phyloP scores from a whole-genome alignment of 92 coral and sea anemone species.

The Isaurus tuberculatus region DNA sequence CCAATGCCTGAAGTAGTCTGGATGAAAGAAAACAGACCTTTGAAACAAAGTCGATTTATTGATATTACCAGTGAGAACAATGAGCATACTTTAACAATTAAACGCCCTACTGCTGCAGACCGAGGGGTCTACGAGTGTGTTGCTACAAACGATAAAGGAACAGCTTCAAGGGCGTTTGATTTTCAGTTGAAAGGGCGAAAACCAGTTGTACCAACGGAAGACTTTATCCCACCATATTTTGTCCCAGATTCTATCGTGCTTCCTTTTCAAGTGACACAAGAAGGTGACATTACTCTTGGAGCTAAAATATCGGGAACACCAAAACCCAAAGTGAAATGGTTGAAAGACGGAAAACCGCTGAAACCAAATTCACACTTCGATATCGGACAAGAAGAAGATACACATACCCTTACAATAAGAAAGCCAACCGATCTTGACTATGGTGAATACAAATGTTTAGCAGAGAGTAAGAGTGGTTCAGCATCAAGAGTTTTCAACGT shows the following conservation, averaged over 20 bases:
- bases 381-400: constrained; percentile 13
- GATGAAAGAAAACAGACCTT: constrained; percentile 80
- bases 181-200: constrained; percentile 60
- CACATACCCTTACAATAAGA: constrained; percentile 11
- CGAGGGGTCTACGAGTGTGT: constrained; percentile 75
- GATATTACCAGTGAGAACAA: constrained; percentile 65
- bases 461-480: constrained; percentile 49
- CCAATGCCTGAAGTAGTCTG: constrained; percentile 80
- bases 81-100: constrained; percentile 67
- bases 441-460: constrained; percentile 60
- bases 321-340: constrained; percentile 57
- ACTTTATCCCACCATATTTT: constrained; percentile 67
- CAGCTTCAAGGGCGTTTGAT: constrained; percentile 66
- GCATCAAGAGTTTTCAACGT: constrained; percentile 62
- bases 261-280: constrained; percentile 47
- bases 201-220: constrained; percentile 60
- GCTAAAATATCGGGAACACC: constrained; percentile 51
- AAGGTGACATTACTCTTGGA: constrained; percentile 31
- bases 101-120: constrained; percentile 75
- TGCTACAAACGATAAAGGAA: constrained; percentile 78
- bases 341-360: constrained; percentile 62
- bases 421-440: constrained; percentile 34
- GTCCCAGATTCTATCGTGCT: constrained; percentile 47
- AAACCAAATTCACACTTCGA: constrained; percentile 44
- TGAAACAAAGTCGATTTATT: constrained; percentile 70